These are phyloP conservation scores for Apodemia duryi DNA, from an alignment of 2,888 invertebrate genomes.

Conservation along the genomic window DNA sequence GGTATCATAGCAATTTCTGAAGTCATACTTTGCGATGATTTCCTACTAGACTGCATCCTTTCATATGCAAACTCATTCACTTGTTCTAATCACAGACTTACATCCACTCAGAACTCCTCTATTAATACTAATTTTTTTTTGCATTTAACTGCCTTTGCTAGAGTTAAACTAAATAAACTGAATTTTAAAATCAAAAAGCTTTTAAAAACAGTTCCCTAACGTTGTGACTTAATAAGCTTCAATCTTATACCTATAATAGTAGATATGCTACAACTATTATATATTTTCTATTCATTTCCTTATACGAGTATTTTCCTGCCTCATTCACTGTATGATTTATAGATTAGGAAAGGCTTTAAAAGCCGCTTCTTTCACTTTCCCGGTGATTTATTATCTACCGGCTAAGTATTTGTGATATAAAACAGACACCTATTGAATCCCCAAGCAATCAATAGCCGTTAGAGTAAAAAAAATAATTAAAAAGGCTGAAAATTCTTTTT, in stretches of 20 bases:
- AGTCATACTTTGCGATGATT: too few relatives aligned
- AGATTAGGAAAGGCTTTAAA: slow-evolving; percentile 58
- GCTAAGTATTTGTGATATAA: slow-evolving; percentile 61
- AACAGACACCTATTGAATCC: slow-evolving; percentile 63
- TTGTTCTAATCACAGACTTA: too few relatives aligned
- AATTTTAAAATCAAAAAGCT: too few relatives aligned
- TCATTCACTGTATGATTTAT: slow-evolving; percentile 62
- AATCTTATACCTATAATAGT: neutral
- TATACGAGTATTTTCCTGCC: slow-evolving; percentile 29
- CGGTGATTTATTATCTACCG: slow-evolving; percentile 63
- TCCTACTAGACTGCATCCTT: too few relatives aligned
- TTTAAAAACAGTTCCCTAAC: neutral
- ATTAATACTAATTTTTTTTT: too few relatives aligned
- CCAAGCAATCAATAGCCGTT: slow-evolving; percentile 68
- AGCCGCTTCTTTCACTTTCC: slow-evolving; percentile 58
- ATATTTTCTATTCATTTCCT: slow-evolving; percentile 14
- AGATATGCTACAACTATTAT: slow-evolving; percentile 3
- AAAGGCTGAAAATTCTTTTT: slow-evolving; percentile 58
- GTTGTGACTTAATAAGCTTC: neutral
- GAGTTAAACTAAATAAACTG: too few relatives aligned
- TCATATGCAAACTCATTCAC: too few relatives aligned
- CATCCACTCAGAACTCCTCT: too few relatives aligned
- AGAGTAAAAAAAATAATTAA: slow-evolving; percentile 69
- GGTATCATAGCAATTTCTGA: too few relatives aligned
- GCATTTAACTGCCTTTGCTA: too few relatives aligned